Percentiles rank a stretch among this genome's conserved stretches.
phyloP scores from a whole-genome alignment of 2,113 vertebrate genomes.

The Ctenodactylus gundi region DNA sequence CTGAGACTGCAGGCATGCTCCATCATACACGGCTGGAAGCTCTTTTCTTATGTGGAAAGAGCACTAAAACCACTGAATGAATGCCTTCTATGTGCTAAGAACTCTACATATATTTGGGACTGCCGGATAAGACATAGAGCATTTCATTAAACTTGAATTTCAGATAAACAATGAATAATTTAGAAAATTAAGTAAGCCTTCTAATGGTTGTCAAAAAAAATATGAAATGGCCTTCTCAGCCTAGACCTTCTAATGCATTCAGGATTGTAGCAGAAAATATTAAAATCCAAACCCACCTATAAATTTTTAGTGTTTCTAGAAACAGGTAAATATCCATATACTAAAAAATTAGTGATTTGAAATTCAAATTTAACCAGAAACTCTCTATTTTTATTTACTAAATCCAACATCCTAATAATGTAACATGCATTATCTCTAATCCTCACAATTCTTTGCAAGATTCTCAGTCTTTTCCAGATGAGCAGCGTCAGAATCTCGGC shows the following conservation, averaged over 20 bases:
- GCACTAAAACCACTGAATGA: constrained; percentile 38
- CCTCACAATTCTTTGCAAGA: constrained; percentile 41
- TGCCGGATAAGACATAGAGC: constrained; percentile 52
- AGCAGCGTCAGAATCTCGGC: neutral
- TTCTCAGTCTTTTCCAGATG: constrained; percentile 31
- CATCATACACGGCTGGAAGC: too few relatives aligned
- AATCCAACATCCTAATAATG: neutral
- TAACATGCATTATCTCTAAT: neutral
- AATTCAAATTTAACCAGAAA: constrained; percentile 54
- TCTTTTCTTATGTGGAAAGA: constrained; percentile 60
- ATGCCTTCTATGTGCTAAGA: constrained; percentile 42
- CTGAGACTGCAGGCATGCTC: too few relatives aligned
- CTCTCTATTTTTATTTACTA: constrained; percentile 39
- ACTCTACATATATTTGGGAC: constrained; percentile 33
- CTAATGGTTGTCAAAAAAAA: constrained; percentile 12
- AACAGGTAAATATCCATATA: constrained; percentile 12
- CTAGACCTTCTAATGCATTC: constrained; percentile 30
- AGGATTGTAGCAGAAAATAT: constrained; percentile 37
- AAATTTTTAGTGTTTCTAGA: constrained; percentile 36
- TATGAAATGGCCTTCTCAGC: constrained; percentile 29
- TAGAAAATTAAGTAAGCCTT: constrained; percentile 46
- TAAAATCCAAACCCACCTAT: constrained; percentile 13
- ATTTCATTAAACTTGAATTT: constrained; percentile 59
- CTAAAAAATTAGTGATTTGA: constrained; percentile 46
- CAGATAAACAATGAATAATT: constrained; percentile 45